phyloP scores from a whole-genome alignment of 2,888 invertebrate genomes.

The Diachrysia chrysitis region DNA sequence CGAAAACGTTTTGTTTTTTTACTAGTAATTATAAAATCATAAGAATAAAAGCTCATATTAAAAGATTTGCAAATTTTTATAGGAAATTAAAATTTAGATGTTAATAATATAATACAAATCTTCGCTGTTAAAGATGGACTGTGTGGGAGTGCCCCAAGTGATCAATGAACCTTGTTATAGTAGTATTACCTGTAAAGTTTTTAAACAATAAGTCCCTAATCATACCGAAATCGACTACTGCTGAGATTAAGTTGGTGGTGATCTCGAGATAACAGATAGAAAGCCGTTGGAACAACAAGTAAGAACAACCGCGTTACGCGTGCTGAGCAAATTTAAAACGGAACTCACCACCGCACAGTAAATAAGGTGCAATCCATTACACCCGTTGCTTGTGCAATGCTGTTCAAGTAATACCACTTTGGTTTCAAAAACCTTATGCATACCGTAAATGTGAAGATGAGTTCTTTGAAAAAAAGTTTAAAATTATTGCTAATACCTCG shows the following conservation, averaged over 20 bases:
- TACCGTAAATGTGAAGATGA: conserved; percentile 15
- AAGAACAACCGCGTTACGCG: conserved; percentile 84
- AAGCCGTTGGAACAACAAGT: conserved; percentile 76
- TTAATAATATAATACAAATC: background rate
- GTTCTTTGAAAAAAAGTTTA: conserved; percentile 18
- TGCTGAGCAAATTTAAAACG: conserved; percentile 75
- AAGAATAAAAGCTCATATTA: too few species aligned
- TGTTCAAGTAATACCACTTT: conserved; percentile 22
- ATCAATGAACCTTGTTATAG: conserved; percentile 72
- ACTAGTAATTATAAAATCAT: too few species aligned
- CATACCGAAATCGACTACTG: conserved; percentile 75
- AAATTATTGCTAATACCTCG: conserved; percentile 25
- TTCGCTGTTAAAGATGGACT: background rate
- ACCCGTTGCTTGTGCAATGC: conserved; percentile 55
- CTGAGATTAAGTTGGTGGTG: conserved; percentile 76
- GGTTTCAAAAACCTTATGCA: conserved; percentile 11
- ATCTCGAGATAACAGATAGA: conserved; percentile 84
- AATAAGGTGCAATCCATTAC: conserved; percentile 58
- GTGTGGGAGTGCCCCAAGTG: conserved; percentile 12
- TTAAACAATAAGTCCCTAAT: conserved; percentile 76
- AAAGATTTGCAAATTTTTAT: too few species aligned
- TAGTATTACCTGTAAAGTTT: conserved; percentile 76
- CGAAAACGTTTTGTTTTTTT: too few species aligned
- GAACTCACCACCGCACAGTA: conserved; percentile 64
- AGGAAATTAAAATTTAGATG: background rate